Evolutionary conservation across 2,797 vertebrate genomes (phyloP).

Genomic region (Phataginus tricuspis): DNA sequence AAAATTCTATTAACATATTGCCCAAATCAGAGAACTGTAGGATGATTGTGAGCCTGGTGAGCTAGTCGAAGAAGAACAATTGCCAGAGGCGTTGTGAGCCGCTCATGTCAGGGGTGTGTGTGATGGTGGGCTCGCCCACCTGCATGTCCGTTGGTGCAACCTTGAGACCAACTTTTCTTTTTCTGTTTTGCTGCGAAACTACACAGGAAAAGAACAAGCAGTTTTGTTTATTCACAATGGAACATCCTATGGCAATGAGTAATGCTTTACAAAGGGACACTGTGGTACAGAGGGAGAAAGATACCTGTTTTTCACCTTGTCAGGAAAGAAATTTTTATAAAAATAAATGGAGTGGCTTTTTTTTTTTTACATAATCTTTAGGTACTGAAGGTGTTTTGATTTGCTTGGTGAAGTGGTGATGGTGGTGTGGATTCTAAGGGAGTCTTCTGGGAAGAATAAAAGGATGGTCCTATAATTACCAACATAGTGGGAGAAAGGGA

Average conservation of each 20-base stretch:
- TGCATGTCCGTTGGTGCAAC: neutral
- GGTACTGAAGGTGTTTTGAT: neutral
- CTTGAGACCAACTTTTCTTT: neutral
- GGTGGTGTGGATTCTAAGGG: conserved; percentile 7
- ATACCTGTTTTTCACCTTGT: neutral
- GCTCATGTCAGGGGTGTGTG: neutral
- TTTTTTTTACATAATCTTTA: conserved; percentile 30
- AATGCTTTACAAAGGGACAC: neutral
- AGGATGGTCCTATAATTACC: neutral
- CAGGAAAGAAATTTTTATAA: neutral
- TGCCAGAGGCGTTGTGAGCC: neutral
- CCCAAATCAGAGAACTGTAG: neutral
- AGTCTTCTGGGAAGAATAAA: conserved; percentile 8
- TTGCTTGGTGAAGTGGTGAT: conserved; percentile 16
- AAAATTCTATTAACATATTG: neutral
- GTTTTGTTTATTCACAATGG: conserved; percentile 13
- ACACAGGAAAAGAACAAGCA: neutral
- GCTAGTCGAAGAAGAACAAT: neutral
- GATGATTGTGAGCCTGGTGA: neutral
- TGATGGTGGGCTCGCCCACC: neutral
- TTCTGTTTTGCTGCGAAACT: neutral
- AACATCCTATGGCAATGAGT: conserved; percentile 16
- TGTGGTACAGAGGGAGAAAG: neutral
- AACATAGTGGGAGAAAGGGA: neutral
- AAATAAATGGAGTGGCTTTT: neutral